These are phyloP conservation scores for Laterallus jamaicensis DNA, from an alignment of 2,113 vertebrate genomes.

Conservation along the genomic window DNA sequence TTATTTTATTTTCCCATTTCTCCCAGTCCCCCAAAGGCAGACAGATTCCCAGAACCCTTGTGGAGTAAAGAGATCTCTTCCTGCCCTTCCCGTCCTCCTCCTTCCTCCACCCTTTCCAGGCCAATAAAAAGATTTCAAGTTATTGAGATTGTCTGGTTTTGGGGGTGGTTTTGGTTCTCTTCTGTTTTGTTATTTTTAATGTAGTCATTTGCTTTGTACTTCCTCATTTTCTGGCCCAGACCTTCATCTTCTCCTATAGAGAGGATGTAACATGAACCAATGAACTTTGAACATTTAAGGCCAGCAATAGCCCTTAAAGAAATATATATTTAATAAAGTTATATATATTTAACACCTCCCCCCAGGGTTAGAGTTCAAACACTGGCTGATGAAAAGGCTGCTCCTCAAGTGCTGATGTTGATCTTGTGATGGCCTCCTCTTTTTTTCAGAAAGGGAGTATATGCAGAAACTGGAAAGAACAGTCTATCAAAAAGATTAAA, in stretches of 20 bases:
- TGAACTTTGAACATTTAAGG: background rate
- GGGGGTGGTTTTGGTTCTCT: background rate
- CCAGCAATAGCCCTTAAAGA: background rate
- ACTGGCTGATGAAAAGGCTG: background rate
- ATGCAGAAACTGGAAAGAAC: background rate
- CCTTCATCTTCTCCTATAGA: background rate
- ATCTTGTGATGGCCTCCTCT: background rate
- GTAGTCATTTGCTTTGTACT: background rate
- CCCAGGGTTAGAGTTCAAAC: background rate
- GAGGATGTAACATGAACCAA: background rate
- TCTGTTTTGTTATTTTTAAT: constrained; percentile 2
- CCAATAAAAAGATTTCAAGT: constrained; percentile 22
- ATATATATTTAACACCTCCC: background rate
- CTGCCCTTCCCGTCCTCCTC: constrained; percentile 44
- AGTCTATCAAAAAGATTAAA: background rate
- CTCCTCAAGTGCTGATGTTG: background rate
- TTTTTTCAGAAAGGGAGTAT: background rate
- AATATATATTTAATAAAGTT: background rate
- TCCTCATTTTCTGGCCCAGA: constrained; percentile 12
- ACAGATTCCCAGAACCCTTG: constrained; percentile 28
- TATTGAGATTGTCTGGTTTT: background rate
- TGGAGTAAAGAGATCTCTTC: constrained; percentile 39
- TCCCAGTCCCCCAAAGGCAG: constrained; percentile 31
- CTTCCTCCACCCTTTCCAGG: constrained; percentile 48
- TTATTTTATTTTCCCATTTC: constrained; percentile 70